Conservation (phyloP, 1,140 invertebrate genomes). For the Charaxes varanes region DNA sequence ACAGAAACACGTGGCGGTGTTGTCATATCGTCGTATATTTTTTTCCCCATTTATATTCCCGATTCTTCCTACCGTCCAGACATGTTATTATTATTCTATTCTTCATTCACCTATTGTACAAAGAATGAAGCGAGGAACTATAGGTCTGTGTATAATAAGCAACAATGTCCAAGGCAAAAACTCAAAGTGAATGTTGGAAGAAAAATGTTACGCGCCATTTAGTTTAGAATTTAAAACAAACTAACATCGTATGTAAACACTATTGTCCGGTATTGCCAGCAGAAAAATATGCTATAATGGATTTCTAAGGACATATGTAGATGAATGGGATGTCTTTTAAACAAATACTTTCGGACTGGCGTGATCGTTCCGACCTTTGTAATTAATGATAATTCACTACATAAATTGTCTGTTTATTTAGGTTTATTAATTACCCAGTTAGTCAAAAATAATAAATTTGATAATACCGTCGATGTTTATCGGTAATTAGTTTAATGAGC, state of each 20-base stretch:
- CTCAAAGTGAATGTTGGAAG: conserved; percentile 46
- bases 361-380: conserved; percentile 19
- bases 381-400: conserved; percentile 10
- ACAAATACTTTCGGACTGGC: conserved; percentile 24
- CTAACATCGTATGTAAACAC: conserved; percentile 73
- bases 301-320: conserved; percentile 56
- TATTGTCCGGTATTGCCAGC: conserved; percentile 63
- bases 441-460: not conserved
- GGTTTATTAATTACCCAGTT: not conserved
- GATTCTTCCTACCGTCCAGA: conserved; percentile 53
- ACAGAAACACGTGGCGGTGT: conserved; percentile 54
- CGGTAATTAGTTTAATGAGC: too few species aligned
- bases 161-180: conserved; percentile 55
- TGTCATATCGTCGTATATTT: conserved; percentile 57
- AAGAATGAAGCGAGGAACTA: conserved; percentile 53
- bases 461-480: too few species aligned
- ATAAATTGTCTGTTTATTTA: not conserved
- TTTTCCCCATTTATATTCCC: conserved; percentile 45
- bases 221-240: conserved; percentile 71
- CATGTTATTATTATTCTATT: conserved; percentile 63
- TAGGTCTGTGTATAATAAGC: conserved; percentile 50
- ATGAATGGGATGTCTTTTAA: conserved; percentile 33
- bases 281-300: conserved; percentile 61
- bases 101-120: conserved; percentile 65
- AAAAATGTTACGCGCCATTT: conserved; percentile 58